Evolutionary conservation across 1,140 invertebrate genomes (phyloP), one percentile per base, ranked within the genome.

Genomic region (Tigriopus japonicus): DNA sequence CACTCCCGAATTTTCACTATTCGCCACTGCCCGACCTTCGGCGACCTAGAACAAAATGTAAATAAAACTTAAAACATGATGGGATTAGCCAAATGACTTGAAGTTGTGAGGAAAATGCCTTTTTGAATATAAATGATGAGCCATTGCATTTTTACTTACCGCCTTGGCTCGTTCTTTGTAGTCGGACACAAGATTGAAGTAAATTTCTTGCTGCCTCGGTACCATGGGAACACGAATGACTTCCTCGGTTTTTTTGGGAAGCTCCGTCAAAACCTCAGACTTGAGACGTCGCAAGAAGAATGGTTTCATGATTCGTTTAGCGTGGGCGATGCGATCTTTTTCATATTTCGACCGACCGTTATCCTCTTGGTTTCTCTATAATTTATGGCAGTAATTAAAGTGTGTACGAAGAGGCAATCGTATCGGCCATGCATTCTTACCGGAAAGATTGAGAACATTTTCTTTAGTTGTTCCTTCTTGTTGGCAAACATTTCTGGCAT

Each of bases 221-320:
- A 68, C 67, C 73, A 80, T 69, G 0, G 68, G 64, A 62, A 73
- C 73, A 19, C 65, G 56, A n/a, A 68, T 62, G 9, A 75, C 65
- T 10, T 71, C 59, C 62, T 78, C 75, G 6, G 55, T 56, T 65
- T 80, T 79, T 24, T 67, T 63, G 0, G 78, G 78, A 17, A 67
- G 52, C 40, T 65, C 65, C 58, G 62, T 28, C 24, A 77, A 65
- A 10, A 80, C 77, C 61, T 91, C 81, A 23, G 75, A 69, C 71
- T 97, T 97, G 5, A 96, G 74, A 62, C 93, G 75, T n/a, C 93
- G 73, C 23, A 98, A 73, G 9, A 98, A 81, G 72, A 97, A 98
- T 0, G 93, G 93, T 68, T 86, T 86, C 85, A 98, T 93, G 63
- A 98, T 95, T 62, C 82, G 74, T 69, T 96, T 95, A 0, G 92